Percentiles rank a stretch among this genome's conserved stretches.
Conservation (phyloP, 2,888 invertebrate species). For the Chaitophorus viminalis region DNA sequence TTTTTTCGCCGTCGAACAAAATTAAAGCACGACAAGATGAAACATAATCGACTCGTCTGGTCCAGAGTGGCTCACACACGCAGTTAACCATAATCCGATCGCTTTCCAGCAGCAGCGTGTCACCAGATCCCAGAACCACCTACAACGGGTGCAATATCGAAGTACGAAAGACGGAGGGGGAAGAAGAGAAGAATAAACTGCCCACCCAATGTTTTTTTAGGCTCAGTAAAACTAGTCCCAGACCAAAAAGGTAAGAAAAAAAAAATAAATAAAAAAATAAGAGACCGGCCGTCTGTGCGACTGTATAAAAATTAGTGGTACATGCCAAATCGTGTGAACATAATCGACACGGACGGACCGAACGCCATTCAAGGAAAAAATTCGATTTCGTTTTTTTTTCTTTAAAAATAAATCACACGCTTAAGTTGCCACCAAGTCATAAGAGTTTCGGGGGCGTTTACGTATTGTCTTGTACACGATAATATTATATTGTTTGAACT, state of each 20-base stretch:
- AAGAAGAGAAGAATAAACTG: constrained; percentile 24
- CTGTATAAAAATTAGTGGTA: constrained; percentile 51
- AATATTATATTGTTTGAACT: neutral
- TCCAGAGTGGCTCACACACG: constrained; percentile 41
- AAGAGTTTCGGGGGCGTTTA: constrained; percentile 37
- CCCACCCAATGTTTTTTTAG: constrained; percentile 52
- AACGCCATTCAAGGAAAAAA: constrained; percentile 43
- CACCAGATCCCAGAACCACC: constrained; percentile 58
- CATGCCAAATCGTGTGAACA: constrained; percentile 60
- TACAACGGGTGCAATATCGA: constrained; percentile 49
- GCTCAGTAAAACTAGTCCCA: constrained; percentile 24
- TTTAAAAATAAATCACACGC: constrained; percentile 46
- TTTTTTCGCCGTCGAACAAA: constrained; percentile 5
- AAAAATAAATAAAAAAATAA: constrained; percentile 18
- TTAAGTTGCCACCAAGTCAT: constrained; percentile 48
- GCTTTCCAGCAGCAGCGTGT: constrained; percentile 50
- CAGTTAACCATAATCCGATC: constrained; percentile 58
- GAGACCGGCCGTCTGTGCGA: constrained; percentile 46
- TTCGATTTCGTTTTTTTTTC: neutral
- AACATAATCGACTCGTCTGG: constrained; percentile 58
- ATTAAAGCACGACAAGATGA: constrained; percentile 51
- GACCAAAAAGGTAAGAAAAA: constrained; percentile 23
- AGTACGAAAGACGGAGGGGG: neutral
- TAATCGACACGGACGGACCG: constrained; percentile 60
- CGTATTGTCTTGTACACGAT: constrained; percentile 8